phyloP scores from a whole-genome alignment of 2,797 vertebrate genomes.

The Thunnus albacares region DNA sequence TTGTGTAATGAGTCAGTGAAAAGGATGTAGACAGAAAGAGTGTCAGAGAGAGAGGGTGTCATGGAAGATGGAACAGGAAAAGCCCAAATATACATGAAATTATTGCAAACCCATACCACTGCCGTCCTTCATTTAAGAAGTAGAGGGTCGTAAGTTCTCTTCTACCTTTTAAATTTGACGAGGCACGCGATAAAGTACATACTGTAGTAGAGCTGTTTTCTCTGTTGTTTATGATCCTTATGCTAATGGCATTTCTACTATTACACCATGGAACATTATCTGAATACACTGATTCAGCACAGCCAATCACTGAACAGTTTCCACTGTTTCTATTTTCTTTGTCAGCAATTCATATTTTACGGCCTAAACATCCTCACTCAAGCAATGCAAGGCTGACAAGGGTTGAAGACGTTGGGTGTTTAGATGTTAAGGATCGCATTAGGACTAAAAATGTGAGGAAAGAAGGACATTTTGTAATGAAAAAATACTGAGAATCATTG shows the following conservation, averaged over 20 bases:
- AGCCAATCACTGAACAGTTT: constrained; percentile 50
- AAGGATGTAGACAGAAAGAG: constrained; percentile 4
- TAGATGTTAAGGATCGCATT: not conserved
- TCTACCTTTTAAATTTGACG: constrained; percentile 26
- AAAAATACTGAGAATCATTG: constrained; percentile 20
- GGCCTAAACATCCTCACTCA: constrained; percentile 45
- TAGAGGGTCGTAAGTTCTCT: constrained; percentile 15
- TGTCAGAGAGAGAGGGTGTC: not conserved
- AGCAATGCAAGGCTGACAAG: constrained; percentile 34
- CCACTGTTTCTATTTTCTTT: constrained; percentile 59
- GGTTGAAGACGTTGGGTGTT: constrained; percentile 23
- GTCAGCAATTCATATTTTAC: constrained; percentile 72
- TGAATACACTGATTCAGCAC: constrained; percentile 70
- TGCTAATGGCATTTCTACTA: constrained; percentile 64
- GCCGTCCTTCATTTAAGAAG: constrained; percentile 17
- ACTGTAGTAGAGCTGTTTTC: constrained; percentile 44
- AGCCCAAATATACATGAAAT: not conserved
- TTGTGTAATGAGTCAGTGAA: constrained; percentile 6
- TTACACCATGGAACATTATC: constrained; percentile 57
- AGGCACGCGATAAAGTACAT: constrained; percentile 30
- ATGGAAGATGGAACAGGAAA: not conserved
- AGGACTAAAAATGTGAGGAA: constrained; percentile 1
- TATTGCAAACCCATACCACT: constrained; percentile 5
- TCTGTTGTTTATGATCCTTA: constrained; percentile 62
- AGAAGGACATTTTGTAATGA: constrained; percentile 16